Percentiles rank a stretch among this genome's conserved stretches.
Evolutionary conservation across 2,888 invertebrate species (phyloP).

Genomic region (Hipparchia sbordonii): DNA sequence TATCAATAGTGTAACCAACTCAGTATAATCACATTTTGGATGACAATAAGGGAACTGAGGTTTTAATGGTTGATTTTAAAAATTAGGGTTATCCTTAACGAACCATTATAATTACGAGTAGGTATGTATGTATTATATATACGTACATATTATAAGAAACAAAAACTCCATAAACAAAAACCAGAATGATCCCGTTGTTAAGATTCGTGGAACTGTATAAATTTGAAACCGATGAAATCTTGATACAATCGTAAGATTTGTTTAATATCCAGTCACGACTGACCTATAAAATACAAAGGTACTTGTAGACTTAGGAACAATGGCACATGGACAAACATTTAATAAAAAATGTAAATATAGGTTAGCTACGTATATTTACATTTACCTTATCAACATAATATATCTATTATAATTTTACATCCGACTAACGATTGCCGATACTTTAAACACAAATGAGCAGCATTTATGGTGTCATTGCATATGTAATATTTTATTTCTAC

Average conservation of each 20-base stretch:
- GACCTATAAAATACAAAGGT: constrained; percentile 40
- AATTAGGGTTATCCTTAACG: neutral
- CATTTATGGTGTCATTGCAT: neutral
- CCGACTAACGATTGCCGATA: neutral
- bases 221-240: constrained; percentile 29
- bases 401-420: neutral
- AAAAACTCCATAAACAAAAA: neutral
- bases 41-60: neutral
- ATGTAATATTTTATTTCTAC: neutral
- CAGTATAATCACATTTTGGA: neutral
- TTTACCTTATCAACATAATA: neutral
- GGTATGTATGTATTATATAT: neutral
- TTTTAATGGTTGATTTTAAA: neutral
- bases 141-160: neutral
- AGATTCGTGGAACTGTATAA: constrained; percentile 24
- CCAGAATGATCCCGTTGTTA: constrained; percentile 16
- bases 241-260: constrained; percentile 36
- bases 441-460: neutral
- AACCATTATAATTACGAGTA: neutral
- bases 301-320: constrained; percentile 18
- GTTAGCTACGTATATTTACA: no score
- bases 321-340: constrained; percentile 16
- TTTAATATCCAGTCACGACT: constrained; percentile 39
- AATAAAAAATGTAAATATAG: constrained; percentile 4
- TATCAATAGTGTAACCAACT: neutral